phyloP scores from a whole-genome alignment of 2,888 invertebrate genomes.

The Pharmacophagus antenor region DNA sequence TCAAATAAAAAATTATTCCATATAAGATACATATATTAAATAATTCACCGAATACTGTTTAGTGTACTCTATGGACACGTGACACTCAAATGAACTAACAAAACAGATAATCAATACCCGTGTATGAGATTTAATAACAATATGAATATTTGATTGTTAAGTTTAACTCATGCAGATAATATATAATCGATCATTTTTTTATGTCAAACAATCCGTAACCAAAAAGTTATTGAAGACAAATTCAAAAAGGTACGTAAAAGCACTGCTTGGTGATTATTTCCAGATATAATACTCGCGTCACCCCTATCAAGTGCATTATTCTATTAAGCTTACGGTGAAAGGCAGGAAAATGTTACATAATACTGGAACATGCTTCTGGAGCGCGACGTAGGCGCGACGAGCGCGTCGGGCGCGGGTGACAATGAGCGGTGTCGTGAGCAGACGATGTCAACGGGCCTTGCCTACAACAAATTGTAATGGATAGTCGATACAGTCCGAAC shows the following conservation, averaged over 20 bases:
- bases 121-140: too few relatives aligned
- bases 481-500: constrained; percentile 25
- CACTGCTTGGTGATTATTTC: constrained; percentile 17
- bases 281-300: constrained; percentile 27
- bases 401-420: constrained; percentile 33
- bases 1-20: too few relatives aligned
- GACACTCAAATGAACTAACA: too few relatives aligned
- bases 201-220: too few relatives aligned
- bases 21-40: too few relatives aligned
- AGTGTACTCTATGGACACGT: too few relatives aligned
- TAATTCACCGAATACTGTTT: too few relatives aligned
- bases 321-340: constrained; percentile 24
- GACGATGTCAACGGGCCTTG: constrained; percentile 31
- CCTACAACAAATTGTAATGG: constrained; percentile 30
- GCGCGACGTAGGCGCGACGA: constrained; percentile 12
- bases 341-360: constrained; percentile 21
- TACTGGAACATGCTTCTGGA: constrained; percentile 26
- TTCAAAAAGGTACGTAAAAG: constrained; percentile 4
- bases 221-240: background rate
- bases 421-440: constrained; percentile 43
- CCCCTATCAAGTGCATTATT: constrained; percentile 25
- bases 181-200: too few relatives aligned
- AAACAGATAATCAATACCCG: too few relatives aligned
- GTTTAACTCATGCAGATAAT: too few relatives aligned
- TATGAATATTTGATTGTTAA: too few relatives aligned